These are phyloP conservation scores for Myrmophylax atrothorax DNA, from an alignment of 2,113 vertebrate genomes.

Conservation along the genomic window DNA sequence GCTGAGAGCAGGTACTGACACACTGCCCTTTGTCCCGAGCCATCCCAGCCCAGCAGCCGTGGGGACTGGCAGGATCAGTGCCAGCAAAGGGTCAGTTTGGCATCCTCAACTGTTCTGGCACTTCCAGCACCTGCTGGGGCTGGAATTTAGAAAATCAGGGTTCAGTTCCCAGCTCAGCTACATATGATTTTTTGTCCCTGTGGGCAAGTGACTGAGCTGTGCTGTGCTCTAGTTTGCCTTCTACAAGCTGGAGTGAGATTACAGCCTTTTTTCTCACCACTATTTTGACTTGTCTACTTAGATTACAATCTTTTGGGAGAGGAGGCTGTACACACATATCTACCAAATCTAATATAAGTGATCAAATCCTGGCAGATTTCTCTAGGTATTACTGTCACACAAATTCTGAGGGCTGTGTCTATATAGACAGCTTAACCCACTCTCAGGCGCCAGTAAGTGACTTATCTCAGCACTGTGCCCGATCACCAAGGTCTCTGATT, in stretches of 20 bases:
- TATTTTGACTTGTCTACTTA: conserved; percentile 53
- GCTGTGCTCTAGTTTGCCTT: background rate
- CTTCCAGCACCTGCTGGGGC: background rate
- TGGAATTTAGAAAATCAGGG: background rate
- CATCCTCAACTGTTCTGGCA: background rate
- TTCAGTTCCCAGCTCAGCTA: background rate
- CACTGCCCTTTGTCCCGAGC: rapidly evolving
- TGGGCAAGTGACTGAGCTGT: background rate
- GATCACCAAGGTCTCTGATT: background rate
- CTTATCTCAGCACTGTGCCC: background rate
- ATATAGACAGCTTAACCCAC: conserved; percentile 59
- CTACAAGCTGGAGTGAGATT: background rate
- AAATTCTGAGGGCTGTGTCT: conserved; percentile 35
- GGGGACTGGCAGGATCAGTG: rapidly evolving
- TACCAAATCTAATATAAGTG: conserved; percentile 54
- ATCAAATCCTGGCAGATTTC: conserved; percentile 61
- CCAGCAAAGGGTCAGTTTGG: rapidly evolving
- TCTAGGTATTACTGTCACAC: conserved; percentile 51
- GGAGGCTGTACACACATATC: background rate
- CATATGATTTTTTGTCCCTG: background rate
- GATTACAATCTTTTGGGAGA: conserved; percentile 38
- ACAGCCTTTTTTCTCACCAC: conserved; percentile 5
- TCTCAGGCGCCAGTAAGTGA: background rate
- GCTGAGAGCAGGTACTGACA: background rate
- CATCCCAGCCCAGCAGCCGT: background rate